A percentile compares a stretch with the other conserved stretches of the same genome.
Conservation (phyloP, 2,113 vertebrate genomes). For the Gallinago media region DNA sequence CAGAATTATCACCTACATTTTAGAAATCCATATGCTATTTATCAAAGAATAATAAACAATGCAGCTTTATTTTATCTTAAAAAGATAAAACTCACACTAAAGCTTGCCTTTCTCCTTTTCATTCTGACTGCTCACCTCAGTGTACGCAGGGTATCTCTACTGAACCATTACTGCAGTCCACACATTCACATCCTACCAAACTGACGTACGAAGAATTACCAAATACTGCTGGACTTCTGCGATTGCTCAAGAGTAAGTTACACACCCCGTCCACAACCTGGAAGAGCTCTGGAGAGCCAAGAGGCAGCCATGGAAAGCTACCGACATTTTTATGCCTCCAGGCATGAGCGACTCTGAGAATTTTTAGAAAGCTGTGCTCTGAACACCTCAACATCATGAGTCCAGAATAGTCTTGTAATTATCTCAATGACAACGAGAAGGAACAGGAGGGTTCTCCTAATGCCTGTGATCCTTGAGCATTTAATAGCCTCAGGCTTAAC, state of each 20-base stretch:
- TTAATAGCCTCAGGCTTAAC: background rate
- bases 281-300: background rate
- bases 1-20: background rate
- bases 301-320: background rate
- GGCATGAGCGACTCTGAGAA: background rate
- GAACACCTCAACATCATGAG: background rate
- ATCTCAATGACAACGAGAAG: background rate
- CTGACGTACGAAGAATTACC: background rate
- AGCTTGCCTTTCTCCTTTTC: background rate
- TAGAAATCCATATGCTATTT: background rate
- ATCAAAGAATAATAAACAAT: background rate
- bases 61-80: background rate
- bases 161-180: background rate
- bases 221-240: accelerated
- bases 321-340: background rate
- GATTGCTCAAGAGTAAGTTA: background rate
- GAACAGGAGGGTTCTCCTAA: background rate
- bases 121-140: background rate
- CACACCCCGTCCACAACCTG: background rate
- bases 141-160: accelerated
- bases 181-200: background rate
- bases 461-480: background rate
- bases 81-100: background rate
- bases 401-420: background rate
- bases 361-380: background rate